phyloP scores from a whole-genome alignment of 2,888 invertebrate species.

The Tetheella fluctuosa region DNA sequence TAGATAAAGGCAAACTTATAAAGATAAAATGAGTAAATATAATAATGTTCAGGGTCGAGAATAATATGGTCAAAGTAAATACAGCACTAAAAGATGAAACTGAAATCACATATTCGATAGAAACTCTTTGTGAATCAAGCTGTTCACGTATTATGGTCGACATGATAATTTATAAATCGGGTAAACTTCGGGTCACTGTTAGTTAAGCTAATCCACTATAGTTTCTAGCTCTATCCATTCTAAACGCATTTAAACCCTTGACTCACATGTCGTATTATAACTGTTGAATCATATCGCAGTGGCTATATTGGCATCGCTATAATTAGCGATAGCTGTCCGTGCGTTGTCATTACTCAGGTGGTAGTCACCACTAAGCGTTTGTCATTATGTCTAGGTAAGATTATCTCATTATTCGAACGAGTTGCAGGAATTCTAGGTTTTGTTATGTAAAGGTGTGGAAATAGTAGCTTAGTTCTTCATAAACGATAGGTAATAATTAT shows the following conservation, averaged over 20 bases:
- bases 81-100: not conserved
- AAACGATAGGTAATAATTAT: not conserved
- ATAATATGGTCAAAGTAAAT: not conserved
- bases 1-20: not conserved
- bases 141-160: too few species aligned
- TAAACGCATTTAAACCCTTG: slow-evolving; percentile 5
- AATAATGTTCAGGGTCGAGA: not conserved
- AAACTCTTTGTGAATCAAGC: too few species aligned
- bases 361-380: slow-evolving; percentile 16
- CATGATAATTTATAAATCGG: too few species aligned
- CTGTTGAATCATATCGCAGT: slow-evolving; percentile 5
- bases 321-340: slow-evolving; percentile 8
- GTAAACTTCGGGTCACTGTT: too few species aligned
- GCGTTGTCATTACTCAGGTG: slow-evolving; percentile 27
- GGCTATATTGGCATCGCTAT: slow-evolving; percentile 6
- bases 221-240: not conserved
- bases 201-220: not conserved
- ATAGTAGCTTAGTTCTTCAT: slow-evolving; percentile 2
- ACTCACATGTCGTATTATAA: slow-evolving; percentile 1
- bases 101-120: too few species aligned
- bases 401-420: slow-evolving; percentile 13
- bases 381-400: slow-evolving; percentile 23
- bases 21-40: not conserved
- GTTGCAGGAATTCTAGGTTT: slow-evolving; percentile 1
- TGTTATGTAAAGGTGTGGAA: not conserved